These are phyloP conservation scores for Pheosia tremula DNA, from an alignment of 2,888 invertebrate species.

Conservation along the genomic window DNA sequence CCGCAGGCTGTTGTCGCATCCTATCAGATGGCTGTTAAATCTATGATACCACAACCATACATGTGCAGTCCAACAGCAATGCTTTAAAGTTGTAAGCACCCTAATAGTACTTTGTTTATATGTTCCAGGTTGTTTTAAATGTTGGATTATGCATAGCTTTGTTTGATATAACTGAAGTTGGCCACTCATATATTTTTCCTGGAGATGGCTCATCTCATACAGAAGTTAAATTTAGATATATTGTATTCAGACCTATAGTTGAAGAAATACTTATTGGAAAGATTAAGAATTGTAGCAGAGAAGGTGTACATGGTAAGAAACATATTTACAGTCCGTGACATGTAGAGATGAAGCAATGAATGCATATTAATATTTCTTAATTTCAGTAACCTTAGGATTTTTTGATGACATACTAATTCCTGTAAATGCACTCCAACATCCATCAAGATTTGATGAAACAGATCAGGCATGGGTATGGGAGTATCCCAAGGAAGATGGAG, in stretches of 20 bases:
- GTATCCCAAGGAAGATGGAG: slow-evolving; percentile 92
- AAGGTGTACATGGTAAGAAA: slow-evolving; percentile 93
- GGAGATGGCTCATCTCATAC: slow-evolving; percentile 98
- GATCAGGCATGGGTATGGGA: slow-evolving; percentile 99
- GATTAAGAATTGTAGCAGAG: slow-evolving; percentile 95
- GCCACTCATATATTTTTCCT: slow-evolving; percentile 96
- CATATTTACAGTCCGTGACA: neutral
- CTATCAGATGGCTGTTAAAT: no score
- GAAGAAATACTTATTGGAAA: slow-evolving; percentile 98
- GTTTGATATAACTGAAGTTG: slow-evolving; percentile 94
- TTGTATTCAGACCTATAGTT: slow-evolving; percentile 97
- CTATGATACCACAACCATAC: no score
- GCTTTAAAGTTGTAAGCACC: no score
- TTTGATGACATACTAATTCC: slow-evolving; percentile 99
- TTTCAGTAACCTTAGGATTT: slow-evolving; percentile 95
- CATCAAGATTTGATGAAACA: slow-evolving; percentile 95
- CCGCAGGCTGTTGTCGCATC: no score
- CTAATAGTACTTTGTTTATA: slow-evolving; percentile 12
- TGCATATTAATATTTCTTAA: neutral
- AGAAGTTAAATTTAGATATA: slow-evolving; percentile 95
- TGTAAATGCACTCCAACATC: slow-evolving; percentile 95
- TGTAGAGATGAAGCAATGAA: no score
- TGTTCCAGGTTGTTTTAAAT: slow-evolving; percentile 93
- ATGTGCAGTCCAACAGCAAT: no score
- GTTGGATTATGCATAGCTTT: slow-evolving; percentile 97